phyloP scores from a whole-genome alignment of 2,113 vertebrate genomes.

The Miniopterus natalensis region DNA sequence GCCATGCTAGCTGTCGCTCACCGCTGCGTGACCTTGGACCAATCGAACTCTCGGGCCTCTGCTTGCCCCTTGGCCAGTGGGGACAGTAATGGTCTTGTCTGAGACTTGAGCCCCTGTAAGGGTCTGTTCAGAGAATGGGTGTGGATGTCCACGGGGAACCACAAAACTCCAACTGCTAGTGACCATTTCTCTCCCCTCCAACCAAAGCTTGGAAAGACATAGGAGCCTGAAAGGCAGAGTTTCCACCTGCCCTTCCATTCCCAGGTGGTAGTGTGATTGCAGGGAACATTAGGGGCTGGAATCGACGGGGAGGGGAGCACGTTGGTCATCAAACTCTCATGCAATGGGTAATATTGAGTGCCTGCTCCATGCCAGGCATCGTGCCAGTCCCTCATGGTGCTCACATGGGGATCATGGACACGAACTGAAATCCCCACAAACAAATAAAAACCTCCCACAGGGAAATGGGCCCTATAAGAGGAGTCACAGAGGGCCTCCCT shows the following conservation, averaged over 20 bases:
- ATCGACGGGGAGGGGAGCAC: not conserved
- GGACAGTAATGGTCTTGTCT: not conserved
- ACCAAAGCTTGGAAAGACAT: not conserved
- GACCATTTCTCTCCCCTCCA: not conserved
- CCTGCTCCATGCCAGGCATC: not conserved
- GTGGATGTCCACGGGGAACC: too few relatives aligned
- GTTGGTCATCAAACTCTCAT: not conserved
- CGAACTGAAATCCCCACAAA: not conserved
- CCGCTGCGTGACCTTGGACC: not conserved
- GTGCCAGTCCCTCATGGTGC: too few relatives aligned
- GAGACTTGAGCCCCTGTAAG: not conserved
- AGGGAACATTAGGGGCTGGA: not conserved
- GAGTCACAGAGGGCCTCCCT: not conserved
- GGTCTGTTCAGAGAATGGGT: not conserved
- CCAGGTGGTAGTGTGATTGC: accelerated
- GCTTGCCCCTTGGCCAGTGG: not conserved
- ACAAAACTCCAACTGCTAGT: not conserved
- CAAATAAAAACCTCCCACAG: not conserved
- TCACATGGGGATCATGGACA: not conserved
- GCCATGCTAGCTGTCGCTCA: not conserved
- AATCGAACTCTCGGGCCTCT: not conserved
- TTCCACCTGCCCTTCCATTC: not conserved
- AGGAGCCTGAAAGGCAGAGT: not conserved
- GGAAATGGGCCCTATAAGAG: not conserved
- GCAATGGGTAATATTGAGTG: accelerated